These are phyloP conservation scores for Falcaria lacertinaria DNA, from an alignment of 2,888 invertebrate species.

Conservation along the genomic window DNA sequence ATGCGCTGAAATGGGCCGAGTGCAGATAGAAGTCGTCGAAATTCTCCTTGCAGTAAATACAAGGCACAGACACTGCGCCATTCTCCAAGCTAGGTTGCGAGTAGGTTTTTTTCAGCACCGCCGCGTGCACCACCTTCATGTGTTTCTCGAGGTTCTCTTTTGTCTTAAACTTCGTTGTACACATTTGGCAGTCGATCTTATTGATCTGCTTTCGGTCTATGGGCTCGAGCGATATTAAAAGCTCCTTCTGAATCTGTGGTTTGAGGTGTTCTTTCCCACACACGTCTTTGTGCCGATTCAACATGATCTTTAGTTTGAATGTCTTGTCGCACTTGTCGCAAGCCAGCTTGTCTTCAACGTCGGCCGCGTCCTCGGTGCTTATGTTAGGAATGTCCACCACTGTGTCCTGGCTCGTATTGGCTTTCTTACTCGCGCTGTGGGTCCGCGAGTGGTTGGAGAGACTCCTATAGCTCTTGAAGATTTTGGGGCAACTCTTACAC, in stretches of 20 bases:
- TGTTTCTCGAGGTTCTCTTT: constrained; percentile 61
- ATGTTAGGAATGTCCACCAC: constrained; percentile 33
- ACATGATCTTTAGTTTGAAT: constrained; percentile 72
- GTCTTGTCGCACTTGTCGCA: constrained; percentile 62
- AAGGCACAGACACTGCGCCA: constrained; percentile 43
- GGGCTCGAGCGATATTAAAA: constrained; percentile 56
- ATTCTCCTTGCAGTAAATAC: constrained; percentile 48
- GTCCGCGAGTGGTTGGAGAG: constrained; percentile 39
- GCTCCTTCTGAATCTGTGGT: constrained; percentile 46
- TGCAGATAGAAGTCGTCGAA: constrained; percentile 56
- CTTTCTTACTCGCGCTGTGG: constrained; percentile 29
- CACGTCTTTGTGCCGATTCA: constrained; percentile 58
- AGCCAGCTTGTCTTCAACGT: constrained; percentile 48
- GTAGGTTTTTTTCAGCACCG: constrained; percentile 39
- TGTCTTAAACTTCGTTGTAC: constrained; percentile 55
- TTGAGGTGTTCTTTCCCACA: constrained; percentile 38
- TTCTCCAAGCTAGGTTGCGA: constrained; percentile 8
- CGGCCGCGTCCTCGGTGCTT: constrained; percentile 31
- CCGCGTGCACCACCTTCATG: constrained; percentile 60
- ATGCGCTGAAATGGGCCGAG: constrained; percentile 48
- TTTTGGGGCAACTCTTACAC: constrained; percentile 51
- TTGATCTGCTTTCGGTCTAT: constrained; percentile 38
- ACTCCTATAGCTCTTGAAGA: constrained; percentile 38
- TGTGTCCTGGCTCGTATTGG: constrained; percentile 10
- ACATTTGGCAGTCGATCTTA: constrained; percentile 52